Evolutionary conservation across 2,888 invertebrate species (phyloP), one percentile per base, ranked within the genome.

Genomic region (Agonopterix heracliana): DNA sequence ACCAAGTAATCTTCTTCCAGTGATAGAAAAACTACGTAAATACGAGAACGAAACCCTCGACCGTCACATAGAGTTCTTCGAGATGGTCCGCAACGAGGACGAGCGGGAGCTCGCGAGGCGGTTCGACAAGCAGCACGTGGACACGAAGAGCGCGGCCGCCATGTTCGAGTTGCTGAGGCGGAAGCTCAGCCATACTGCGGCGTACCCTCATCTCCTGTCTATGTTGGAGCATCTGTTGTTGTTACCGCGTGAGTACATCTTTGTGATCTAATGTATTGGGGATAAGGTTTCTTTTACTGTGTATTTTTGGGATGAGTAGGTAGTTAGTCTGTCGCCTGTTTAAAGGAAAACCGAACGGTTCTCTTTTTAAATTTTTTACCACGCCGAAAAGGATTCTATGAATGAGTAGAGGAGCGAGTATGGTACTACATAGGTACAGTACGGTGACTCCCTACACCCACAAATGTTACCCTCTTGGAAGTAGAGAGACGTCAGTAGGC

Each of bases 51-150:
- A 97, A 67, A 98, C 97, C 0, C 86, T 98, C 49, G 96, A 98
- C 75, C 92, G 98, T 65, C 99, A 99, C 92, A 92, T 99, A 81
- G 98, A 99, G 78, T 97, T 99, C 84, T 99, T 99, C 86, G 99
- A 99, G 86, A 98, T 98, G 97, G 95, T 98, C 14, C 92, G 98
- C 44, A 95, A 94, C 68, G 98, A 98, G 82, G 99, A 99, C 79
- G 99, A 99, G 78, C 94, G 96, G 66, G 97, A 98, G 74, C 79
- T 99, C 54, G 95, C 97, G 3, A 91, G 97, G 55, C 93, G 96
- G 64, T 97, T 96, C 84, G 96, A 97, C 73, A 92, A 94, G 72
- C 95, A 96, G 61, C 97, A 98, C 78, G 93, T 98, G 46, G 98
- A 98, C 75, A 96, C 96, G 0, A 97, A 97, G 85, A 98, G 97